Conservation (phyloP, 2,888 invertebrate genomes). For the Cosmorhoe ocellata region DNA sequence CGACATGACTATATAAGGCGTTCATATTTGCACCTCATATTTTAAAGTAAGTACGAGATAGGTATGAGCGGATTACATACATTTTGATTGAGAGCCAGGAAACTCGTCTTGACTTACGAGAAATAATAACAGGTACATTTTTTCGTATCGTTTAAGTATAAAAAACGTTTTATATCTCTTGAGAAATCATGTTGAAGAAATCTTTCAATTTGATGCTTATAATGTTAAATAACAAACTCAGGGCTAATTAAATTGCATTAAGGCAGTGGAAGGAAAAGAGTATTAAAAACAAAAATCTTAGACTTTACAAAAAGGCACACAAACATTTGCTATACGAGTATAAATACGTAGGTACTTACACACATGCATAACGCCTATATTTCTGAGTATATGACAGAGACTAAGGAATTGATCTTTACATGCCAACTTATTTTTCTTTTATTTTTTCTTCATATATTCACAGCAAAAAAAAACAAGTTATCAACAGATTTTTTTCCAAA, state of each 20-base stretch:
- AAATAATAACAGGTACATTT: slow-evolving; percentile 24
- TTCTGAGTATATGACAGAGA: too few species aligned
- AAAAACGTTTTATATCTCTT: slow-evolving; percentile 21
- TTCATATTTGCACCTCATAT: slow-evolving; percentile 71
- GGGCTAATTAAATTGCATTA: slow-evolving; percentile 17
- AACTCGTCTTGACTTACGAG: slow-evolving; percentile 29
- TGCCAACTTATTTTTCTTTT: too few species aligned
- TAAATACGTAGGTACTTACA: too few species aligned
- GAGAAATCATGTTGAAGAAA: slow-evolving; percentile 15
- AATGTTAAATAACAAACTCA: slow-evolving; percentile 7
- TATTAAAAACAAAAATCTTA: slow-evolving; percentile 12
- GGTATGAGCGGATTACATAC: slow-evolving; percentile 46
- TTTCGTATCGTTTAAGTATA: slow-evolving; percentile 22
- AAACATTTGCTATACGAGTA: slow-evolving; percentile 2
- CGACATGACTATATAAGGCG: slow-evolving; percentile 71
- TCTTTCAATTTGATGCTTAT: slow-evolving; percentile 18
- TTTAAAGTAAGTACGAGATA: slow-evolving; percentile 43
- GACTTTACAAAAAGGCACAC: slow-evolving; percentile 8
- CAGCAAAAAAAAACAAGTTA: too few species aligned
- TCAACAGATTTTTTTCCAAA: too few species aligned
- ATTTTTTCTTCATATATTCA: too few species aligned
- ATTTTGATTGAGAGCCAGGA: slow-evolving; percentile 54
- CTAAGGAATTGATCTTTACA: too few species aligned
- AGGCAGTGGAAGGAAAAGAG: slow-evolving; percentile 12
- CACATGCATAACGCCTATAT: too few species aligned